Evolutionary conservation across 1,140 invertebrate genomes (phyloP).

Genomic region (Eubasilissa regina): DNA sequence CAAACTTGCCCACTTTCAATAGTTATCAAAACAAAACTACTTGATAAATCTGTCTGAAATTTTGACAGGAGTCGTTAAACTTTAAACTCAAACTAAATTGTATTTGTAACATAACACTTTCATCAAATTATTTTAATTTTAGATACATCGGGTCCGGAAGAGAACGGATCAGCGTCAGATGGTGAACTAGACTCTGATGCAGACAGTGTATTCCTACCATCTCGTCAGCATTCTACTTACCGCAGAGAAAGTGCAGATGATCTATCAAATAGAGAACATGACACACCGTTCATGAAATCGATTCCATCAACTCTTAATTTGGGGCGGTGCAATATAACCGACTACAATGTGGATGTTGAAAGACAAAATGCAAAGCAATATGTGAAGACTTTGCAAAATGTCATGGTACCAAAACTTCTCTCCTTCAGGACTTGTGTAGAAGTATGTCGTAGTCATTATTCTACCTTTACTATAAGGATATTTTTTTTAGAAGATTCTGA

Average conservation of each 20-base stretch:
- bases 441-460: conserved; percentile 60
- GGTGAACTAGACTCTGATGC: conserved; percentile 70
- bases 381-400: conserved; percentile 78
- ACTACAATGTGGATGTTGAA: conserved; percentile 84
- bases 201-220: conserved; percentile 70
- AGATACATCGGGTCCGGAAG: conserved; percentile 72
- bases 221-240: conserved; percentile 62
- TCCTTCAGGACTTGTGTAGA: conserved; percentile 83
- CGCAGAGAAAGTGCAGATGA: conserved; percentile 46
- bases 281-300: conserved; percentile 62
- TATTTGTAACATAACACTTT: too few species aligned
- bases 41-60: too few species aligned
- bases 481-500: too few species aligned
- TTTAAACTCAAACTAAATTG: too few species aligned
- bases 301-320: conserved; percentile 69
- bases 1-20: too few species aligned
- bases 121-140: conserved; percentile 44
- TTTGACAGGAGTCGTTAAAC: too few species aligned
- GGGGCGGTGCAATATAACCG: conserved; percentile 71
- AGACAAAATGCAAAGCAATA: conserved; percentile 86
- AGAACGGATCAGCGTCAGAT: conserved; percentile 70
- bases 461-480: too few species aligned
- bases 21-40: too few species aligned
- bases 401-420: conserved; percentile 81
- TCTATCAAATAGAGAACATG: conserved; percentile 48